Conservation (phyloP, 2,113 vertebrate species). For the Lepisosteus osseus region DNA sequence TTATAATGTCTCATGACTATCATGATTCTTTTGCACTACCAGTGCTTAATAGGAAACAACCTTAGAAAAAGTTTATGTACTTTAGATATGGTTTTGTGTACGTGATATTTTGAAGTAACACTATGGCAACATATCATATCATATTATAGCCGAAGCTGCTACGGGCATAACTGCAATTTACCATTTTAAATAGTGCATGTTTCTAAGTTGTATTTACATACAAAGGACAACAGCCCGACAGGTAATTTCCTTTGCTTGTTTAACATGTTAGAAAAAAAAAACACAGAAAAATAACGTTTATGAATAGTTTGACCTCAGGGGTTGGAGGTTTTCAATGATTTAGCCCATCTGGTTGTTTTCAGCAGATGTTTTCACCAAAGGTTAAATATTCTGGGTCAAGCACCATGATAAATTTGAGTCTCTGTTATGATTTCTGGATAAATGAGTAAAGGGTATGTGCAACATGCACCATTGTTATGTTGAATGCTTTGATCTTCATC, state of each 20-base stretch:
- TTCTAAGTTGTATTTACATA: not conserved
- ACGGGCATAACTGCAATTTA: not conserved
- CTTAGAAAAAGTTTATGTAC: too few species aligned
- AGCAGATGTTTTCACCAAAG: constrained; percentile 22
- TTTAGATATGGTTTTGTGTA: too few species aligned
- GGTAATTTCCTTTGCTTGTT: not conserved
- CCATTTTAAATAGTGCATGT: not conserved
- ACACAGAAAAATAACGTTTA: not conserved
- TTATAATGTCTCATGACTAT: too few species aligned
- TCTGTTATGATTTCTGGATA: not conserved
- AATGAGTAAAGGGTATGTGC: not conserved
- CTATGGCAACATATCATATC: not conserved
- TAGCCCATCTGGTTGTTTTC: constrained; percentile 32
- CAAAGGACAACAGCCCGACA: not conserved
- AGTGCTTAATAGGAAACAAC: too few species aligned
- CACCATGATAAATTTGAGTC: constrained; percentile 15
- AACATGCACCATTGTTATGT: not conserved
- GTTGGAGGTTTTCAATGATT: constrained; percentile 42
- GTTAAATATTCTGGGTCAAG: constrained; percentile 40
- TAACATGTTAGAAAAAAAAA: not conserved
- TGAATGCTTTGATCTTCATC: too few species aligned
- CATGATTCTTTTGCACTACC: too few species aligned
- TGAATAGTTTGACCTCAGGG: constrained; percentile 21
- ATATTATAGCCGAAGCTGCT: not conserved
- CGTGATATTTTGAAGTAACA: too few species aligned